phyloP scores from a whole-genome alignment of 2,113 vertebrate species.

The Zeus faber region DNA sequence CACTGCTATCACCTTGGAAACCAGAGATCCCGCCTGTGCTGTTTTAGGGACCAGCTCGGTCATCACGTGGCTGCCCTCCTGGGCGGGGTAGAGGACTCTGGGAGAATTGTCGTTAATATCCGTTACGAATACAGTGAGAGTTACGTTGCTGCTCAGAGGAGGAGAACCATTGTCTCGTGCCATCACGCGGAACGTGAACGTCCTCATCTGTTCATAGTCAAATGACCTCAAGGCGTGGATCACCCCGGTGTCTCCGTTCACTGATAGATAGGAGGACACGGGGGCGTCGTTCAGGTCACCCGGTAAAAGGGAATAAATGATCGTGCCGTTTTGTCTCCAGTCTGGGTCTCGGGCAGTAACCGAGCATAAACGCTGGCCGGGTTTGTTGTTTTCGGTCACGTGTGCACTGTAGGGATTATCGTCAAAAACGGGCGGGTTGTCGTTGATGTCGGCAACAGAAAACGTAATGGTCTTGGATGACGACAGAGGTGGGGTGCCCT shows the following conservation, averaged over 20 bases:
- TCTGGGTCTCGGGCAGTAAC: constrained; percentile 36
- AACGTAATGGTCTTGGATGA: constrained; percentile 43
- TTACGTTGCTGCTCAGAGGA: constrained; percentile 33
- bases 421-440: constrained; percentile 67
- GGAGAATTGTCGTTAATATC: constrained; percentile 51
- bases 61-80: constrained; percentile 50
- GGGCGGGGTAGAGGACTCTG: constrained; percentile 44
- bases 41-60: constrained; percentile 54
- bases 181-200: neutral
- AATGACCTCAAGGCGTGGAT: constrained; percentile 33
- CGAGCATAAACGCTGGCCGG: constrained; percentile 27
- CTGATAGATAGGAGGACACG: constrained; percentile 19
- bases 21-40: constrained; percentile 51
- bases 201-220: constrained; percentile 39
- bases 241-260: constrained; percentile 27
- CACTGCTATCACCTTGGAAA: constrained; percentile 36
- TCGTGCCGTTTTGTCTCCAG: constrained; percentile 14
- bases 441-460: constrained; percentile 70
- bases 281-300: constrained; percentile 17
- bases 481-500: constrained; percentile 56
- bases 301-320: constrained; percentile 39
- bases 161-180: constrained; percentile 59
- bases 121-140: constrained; percentile 30
- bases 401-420: constrained; percentile 10
- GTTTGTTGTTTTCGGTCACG: constrained; percentile 36